Conservation (phyloP, 2,113 vertebrate genomes). For the Kryptolebias marmoratus region DNA sequence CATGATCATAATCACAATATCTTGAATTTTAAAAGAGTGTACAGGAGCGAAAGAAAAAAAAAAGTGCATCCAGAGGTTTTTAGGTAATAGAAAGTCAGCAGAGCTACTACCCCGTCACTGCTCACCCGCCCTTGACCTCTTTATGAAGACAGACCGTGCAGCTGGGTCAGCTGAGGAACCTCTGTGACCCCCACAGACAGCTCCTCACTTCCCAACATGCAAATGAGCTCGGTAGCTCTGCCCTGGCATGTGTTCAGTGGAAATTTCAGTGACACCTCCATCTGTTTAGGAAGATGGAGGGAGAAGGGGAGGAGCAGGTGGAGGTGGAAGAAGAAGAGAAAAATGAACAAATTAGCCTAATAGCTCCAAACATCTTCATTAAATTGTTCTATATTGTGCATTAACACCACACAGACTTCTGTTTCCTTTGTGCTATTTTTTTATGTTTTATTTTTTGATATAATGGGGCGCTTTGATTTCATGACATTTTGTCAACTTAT, state of each 20-base stretch:
- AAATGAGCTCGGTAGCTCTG: constrained; percentile 58
- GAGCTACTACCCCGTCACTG: constrained; percentile 42
- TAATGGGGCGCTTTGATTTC: constrained; percentile 16
- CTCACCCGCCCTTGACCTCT: constrained; percentile 67
- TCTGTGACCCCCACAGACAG: constrained; percentile 61
- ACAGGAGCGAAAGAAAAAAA: constrained; percentile 30
- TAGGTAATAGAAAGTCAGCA: constrained; percentile 20
- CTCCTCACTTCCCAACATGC: constrained; percentile 57
- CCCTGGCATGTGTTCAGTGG: constrained; percentile 51
- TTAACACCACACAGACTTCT: background rate
- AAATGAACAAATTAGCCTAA: constrained; percentile 31
- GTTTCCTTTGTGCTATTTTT: background rate
- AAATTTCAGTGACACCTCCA: constrained; percentile 72
- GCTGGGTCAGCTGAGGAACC: constrained; percentile 55
- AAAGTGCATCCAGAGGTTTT: constrained; percentile 32
- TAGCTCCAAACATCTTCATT: constrained; percentile 3
- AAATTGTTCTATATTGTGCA: background rate
- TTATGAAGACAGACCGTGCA: constrained; percentile 22
- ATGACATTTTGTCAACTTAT: constrained; percentile 25
- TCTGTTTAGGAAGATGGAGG: constrained; percentile 62
- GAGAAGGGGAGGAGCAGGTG: constrained; percentile 1
- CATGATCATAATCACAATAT: too few relatives aligned
- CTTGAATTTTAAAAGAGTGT: constrained; percentile 8
- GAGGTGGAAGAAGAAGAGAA: background rate
- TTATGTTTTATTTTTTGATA: background rate